Conservation (phyloP, 2,113 vertebrate species). For the Lophotis ruficrista region DNA sequence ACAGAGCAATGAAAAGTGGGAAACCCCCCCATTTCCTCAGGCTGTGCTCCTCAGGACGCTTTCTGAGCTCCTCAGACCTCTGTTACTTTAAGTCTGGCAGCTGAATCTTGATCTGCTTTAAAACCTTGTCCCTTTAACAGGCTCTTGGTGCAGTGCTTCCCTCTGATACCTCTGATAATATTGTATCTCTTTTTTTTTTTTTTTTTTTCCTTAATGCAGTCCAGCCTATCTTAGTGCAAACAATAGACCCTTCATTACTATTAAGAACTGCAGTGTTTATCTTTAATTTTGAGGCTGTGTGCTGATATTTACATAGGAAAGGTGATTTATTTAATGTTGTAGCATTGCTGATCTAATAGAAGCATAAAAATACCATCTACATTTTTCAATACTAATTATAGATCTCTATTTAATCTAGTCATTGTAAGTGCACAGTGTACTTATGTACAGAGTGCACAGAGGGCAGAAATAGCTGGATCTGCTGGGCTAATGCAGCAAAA, state of each 20-base stretch:
- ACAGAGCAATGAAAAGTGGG: not conserved
- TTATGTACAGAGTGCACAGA: not conserved
- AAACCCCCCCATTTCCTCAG: not conserved
- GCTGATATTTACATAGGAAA: not conserved
- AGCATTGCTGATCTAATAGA: not conserved
- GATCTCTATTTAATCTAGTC: not conserved
- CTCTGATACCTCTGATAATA: not conserved
- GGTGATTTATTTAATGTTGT: not conserved
- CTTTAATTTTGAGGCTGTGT: not conserved
- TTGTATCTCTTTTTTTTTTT: not conserved
- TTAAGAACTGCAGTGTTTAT: not conserved
- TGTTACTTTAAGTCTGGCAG: not conserved
- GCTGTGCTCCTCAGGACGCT: not conserved
- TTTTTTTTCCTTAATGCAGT: not conserved
- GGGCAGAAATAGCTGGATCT: constrained; percentile 36
- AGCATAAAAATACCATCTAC: not conserved
- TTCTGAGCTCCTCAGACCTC: not conserved
- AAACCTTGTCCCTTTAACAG: not conserved
- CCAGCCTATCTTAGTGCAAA: constrained; percentile 2
- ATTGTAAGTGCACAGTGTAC: not conserved
- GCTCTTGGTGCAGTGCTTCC: not conserved
- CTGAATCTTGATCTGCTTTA: not conserved
- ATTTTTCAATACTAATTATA: constrained; percentile 48
- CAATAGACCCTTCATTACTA: not conserved
- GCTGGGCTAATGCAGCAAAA: constrained; percentile 41